Conservation (phyloP, 2,888 invertebrate genomes). For the Autographa pulchrina region DNA sequence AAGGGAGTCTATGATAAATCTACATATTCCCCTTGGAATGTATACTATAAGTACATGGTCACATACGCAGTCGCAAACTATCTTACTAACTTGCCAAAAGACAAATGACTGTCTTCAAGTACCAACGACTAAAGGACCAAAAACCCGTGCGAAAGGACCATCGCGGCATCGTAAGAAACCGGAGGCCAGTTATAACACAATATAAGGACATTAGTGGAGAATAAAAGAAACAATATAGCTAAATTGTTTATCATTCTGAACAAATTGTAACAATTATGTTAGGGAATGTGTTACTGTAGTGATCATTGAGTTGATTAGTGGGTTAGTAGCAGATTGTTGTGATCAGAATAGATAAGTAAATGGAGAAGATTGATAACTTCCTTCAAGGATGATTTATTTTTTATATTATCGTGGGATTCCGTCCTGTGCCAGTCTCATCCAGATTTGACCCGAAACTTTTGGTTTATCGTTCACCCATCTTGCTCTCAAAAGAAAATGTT, state of each 20-base stretch:
- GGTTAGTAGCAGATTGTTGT: background rate
- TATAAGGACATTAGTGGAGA: slow-evolving; percentile 11
- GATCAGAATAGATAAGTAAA: background rate
- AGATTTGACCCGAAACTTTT: too few species aligned
- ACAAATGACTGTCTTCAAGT: background rate
- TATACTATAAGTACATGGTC: background rate
- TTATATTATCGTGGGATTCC: background rate
- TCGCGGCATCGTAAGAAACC: background rate
- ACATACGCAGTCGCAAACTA: too few species aligned
- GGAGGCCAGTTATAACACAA: slow-evolving; percentile 12
- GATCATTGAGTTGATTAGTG: slow-evolving; percentile 46
- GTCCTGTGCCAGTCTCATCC: too few species aligned
- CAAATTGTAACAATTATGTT: slow-evolving; percentile 44
- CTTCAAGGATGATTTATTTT: background rate
- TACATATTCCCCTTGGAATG: background rate
- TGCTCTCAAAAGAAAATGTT: too few species aligned
- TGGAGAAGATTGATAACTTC: background rate
- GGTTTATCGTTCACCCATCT: too few species aligned
- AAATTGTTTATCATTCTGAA: slow-evolving; percentile 47
- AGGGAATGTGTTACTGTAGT: slow-evolving; percentile 42
- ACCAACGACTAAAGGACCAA: background rate
- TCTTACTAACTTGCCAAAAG: background rate
- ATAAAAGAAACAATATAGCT: slow-evolving; percentile 40
- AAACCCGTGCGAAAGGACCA: slow-evolving; percentile 5
- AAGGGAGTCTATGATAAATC: background rate